Base-by-base conservation (phyloP, 2,888 invertebrate species). In the Pyrrhia umbra region DNA sequence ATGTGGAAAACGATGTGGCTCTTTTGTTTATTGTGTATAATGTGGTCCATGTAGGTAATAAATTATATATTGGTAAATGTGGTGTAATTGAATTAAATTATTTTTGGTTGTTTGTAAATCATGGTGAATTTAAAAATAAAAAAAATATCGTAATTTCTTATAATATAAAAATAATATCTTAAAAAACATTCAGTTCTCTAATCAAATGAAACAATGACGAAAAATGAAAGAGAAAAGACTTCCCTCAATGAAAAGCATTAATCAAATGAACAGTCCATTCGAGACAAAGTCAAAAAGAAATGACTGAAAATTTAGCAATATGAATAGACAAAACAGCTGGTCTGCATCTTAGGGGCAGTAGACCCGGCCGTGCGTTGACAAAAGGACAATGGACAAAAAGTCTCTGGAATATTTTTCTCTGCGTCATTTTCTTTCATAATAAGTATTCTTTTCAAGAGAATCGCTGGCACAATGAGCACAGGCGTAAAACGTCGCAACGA, bases 381-480 rank as follows among this genome's bases (percentile, higher is more conserved):
- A 85, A 73, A 75, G 79, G 75, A 85, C 82, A 82, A 82, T 79
- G 59, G 77, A 62, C 66, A 77, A 73, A 84, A 81, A 83, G 78
- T 71, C 73, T 61, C 59, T 52, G 51, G 71, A 82, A 80, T 83
- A 86, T 84, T 83, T 82, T 81, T 68, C 69, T 77, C 69, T 47
- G 60, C 77, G 60, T 81, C 80, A 83, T 85, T 86, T 81, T 83
- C 75, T 77, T 72, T 80, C 68, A 76, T 82, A 85, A 85, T 85
- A 84, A 85, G 82, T 81, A 85, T 86, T 88, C 85, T 87, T 86
- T 85, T 81, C 75, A 69, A 78, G 77, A 73, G 65, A 84, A 84
- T 81, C 77, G 68, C 63, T 71, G 75, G 77, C 84, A 88, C 87
- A 89, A 88, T 85, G 84, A 86, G 76, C 77, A 68, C 66, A 71